Conservation (phyloP, 2,113 vertebrate species). For the Cettia cetti region DNA sequence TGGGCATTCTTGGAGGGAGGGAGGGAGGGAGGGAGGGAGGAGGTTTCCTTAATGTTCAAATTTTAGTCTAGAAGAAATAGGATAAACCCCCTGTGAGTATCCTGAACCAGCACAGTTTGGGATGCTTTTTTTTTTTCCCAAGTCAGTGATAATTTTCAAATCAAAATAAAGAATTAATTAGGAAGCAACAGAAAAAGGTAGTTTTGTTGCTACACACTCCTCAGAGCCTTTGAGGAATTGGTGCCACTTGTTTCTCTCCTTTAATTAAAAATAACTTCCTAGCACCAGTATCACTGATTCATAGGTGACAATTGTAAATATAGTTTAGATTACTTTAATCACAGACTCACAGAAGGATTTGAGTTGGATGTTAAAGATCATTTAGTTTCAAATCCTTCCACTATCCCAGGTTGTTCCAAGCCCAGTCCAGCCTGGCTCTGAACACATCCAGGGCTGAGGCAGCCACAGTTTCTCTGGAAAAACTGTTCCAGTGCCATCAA, state of each 20-base stretch:
- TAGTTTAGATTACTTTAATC: neutral
- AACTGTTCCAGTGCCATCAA: neutral
- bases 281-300: neutral
- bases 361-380: neutral
- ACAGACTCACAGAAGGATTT: neutral
- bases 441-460: neutral
- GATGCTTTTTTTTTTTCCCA: neutral
- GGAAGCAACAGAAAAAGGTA: neutral
- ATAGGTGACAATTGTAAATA: neutral
- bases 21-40: fast-evolving
- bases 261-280: neutral
- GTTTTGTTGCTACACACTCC: neutral
- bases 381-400: neutral
- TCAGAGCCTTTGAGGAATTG: neutral
- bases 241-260: neutral
- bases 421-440: neutral
- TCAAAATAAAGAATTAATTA: neutral
- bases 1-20: neutral
- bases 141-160: neutral
- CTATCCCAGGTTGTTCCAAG: neutral
- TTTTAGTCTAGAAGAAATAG: neutral
- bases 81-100: fast-evolving
- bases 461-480: neutral
- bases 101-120: neutral
- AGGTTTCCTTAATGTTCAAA: neutral